Evolutionary conservation across 1,140 invertebrate genomes (phyloP).

Genomic region (Zaprionus taronus): DNA sequence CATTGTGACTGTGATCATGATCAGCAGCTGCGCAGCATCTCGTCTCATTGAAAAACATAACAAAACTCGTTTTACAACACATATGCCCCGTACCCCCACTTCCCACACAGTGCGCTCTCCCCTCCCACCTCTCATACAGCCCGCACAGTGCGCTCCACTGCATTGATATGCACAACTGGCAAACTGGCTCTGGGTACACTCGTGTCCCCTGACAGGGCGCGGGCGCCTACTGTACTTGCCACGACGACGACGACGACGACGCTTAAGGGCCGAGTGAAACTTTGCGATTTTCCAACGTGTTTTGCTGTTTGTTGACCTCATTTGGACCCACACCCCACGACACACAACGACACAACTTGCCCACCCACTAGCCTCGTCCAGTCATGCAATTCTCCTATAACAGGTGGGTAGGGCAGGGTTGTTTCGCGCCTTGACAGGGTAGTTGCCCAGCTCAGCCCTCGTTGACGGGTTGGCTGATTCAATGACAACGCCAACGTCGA

Average conservation of each 20-base stretch:
- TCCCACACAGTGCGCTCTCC: neutral
- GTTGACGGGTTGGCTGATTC: constrained; percentile 51
- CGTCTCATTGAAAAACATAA: constrained; percentile 67
- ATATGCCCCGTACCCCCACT: neutral
- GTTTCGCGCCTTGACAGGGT: neutral
- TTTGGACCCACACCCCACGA: constrained; percentile 49
- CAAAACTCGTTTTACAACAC: constrained; percentile 63
- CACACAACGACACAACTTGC: neutral
- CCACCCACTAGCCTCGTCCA: constrained; percentile 7
- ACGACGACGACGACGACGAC: neutral
- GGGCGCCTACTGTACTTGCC: constrained; percentile 49
- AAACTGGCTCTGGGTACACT: constrained; percentile 24
- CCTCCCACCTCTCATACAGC: constrained; percentile 7
- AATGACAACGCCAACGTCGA: constrained; percentile 63
- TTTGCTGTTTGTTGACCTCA: constrained; percentile 56
- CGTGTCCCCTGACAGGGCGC: neutral
- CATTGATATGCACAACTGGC: constrained; percentile 45
- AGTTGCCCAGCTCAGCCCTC: neutral
- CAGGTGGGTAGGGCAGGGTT: constrained; percentile 36
- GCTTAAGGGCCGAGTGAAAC: constrained; percentile 9
- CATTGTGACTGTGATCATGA: neutral
- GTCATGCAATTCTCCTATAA: constrained; percentile 49
- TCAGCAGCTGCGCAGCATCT: constrained; percentile 30
- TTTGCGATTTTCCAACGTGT: constrained; percentile 45
- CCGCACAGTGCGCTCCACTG: constrained; percentile 4